Evolutionary conservation across 2,113 vertebrate genomes (phyloP), one percentile per base, ranked within the genome.

Genomic region (Oxygymnocypris stewartii): DNA sequence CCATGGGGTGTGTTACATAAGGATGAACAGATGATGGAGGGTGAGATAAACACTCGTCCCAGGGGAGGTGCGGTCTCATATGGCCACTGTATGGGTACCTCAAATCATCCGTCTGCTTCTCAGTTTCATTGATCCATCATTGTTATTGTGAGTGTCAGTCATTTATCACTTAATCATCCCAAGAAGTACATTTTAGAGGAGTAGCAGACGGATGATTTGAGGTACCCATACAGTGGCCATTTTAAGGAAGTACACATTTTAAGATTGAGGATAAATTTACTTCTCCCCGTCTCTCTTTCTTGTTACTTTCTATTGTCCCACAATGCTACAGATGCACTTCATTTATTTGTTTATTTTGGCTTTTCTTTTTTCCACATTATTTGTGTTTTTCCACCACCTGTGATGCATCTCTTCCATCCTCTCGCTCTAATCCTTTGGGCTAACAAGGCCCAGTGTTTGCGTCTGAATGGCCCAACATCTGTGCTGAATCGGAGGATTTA

Each of bases 381-480:
- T 84, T 61, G 76, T 87, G 80, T 86, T 92, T 91, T 81, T 89
- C 79, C 73, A 79, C 90, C 88, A 92, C 90, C 91, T 93, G 93
- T 94, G 92, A 93, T 93, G 94, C 91, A 73, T 91, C 90, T 87
- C 90, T 87, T 69, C 89, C 84, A 87, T 89, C 91, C 92, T 90
- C 92, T 88, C 69, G 28, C 61, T 79, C 79, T 92, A 95, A 95
- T 95, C 94, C 92, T 79, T 94, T 94, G 88, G 73, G 92, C 92
- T 89, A 94, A 95, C 95, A 95, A 89, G 89, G 89, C 93, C 87
- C 63, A 89, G 91, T 90, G 91, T 84, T 84, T 84, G 82, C 12
- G 71, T 81, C 2, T 88, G 87, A 94, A 94, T 92, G 91, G 91
- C 76, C 85, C 90, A 93, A 93, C 94, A 94, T 94, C 94, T 95